phyloP scores from a whole-genome alignment of 1,140 invertebrate genomes.

The Bombus huntii region DNA sequence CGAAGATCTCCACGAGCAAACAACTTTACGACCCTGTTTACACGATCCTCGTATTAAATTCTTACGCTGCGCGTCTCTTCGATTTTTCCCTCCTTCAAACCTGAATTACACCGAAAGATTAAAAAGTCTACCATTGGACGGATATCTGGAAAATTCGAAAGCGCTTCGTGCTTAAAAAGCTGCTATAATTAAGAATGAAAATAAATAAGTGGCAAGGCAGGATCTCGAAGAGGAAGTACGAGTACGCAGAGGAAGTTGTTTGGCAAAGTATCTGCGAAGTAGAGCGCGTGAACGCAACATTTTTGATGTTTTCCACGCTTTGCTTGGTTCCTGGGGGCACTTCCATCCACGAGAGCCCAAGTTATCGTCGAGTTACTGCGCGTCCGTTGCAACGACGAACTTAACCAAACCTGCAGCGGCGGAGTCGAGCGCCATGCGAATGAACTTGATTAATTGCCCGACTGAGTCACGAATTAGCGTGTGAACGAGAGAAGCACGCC shows the following conservation, averaged over 20 bases:
- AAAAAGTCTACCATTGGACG: neutral
- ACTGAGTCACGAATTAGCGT: constrained; percentile 73
- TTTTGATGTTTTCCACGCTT: neutral
- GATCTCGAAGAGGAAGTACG: too few relatives aligned
- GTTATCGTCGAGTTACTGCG: constrained; percentile 27
- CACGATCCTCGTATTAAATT: too few relatives aligned
- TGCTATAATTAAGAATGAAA: too few relatives aligned
- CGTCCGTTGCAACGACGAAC: constrained; percentile 46
- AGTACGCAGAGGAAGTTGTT: too few relatives aligned
- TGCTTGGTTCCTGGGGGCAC: too few relatives aligned
- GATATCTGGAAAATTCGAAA: neutral
- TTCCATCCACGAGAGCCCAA: neutral
- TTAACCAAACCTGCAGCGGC: constrained; percentile 39
- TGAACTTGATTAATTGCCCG: constrained; percentile 71
- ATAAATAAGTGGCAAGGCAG: too few relatives aligned
- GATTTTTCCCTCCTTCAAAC: neutral
- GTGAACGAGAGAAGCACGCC: constrained; percentile 50
- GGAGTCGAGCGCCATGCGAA: constrained; percentile 61
- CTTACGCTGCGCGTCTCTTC: neutral
- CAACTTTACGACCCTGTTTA: constrained; percentile 18
- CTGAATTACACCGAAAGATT: neutral
- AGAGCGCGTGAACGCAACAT: neutral
- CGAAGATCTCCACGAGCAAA: neutral
- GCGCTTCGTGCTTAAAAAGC: too few relatives aligned
- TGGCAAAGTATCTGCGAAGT: too few relatives aligned